A percentile compares a stretch with the other conserved stretches of the same genome.
Evolutionary conservation across 2,113 vertebrate genomes (phyloP).

Genomic region (Psephotus haematonotus): DNA sequence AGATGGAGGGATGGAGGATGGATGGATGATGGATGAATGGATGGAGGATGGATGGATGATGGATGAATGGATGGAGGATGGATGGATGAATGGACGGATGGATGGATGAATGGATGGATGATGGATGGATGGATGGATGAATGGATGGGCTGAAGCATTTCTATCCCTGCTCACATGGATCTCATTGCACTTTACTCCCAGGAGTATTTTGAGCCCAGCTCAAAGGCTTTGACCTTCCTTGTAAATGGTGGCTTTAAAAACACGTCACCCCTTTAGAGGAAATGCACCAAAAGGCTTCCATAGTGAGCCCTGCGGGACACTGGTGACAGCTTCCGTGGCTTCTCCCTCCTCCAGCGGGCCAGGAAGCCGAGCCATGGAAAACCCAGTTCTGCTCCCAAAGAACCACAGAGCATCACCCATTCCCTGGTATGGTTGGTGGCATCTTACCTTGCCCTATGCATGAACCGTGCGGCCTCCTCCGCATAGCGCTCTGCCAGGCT

Average conservation of each 20-base stretch:
- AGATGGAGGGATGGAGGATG: not conserved
- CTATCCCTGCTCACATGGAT: not conserved
- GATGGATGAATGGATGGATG: not conserved
- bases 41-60: not conserved
- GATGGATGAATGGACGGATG: not conserved
- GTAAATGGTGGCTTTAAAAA: not conserved
- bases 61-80: not conserved
- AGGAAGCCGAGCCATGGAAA: accelerated
- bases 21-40: not conserved
- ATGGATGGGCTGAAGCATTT: not conserved
- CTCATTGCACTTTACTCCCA: accelerated
- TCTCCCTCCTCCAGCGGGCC: not conserved
- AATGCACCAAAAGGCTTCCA: not conserved
- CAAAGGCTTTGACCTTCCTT: not conserved
- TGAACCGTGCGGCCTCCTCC: constrained; percentile 76
- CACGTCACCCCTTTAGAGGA: not conserved
- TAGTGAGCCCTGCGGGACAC: not conserved
- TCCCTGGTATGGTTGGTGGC: not conserved
- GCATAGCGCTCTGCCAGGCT: constrained; percentile 78
- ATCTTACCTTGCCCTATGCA: constrained; percentile 82
- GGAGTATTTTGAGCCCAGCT: not conserved
- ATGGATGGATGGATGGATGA: not conserved
- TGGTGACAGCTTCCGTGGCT: not conserved
- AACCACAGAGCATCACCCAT: accelerated
- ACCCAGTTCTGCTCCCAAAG: not conserved